Percentiles rank a stretch among this genome's conserved stretches.
Evolutionary conservation across 2,797 vertebrate species (phyloP).

Genomic region (Phalloptychus januarius): DNA sequence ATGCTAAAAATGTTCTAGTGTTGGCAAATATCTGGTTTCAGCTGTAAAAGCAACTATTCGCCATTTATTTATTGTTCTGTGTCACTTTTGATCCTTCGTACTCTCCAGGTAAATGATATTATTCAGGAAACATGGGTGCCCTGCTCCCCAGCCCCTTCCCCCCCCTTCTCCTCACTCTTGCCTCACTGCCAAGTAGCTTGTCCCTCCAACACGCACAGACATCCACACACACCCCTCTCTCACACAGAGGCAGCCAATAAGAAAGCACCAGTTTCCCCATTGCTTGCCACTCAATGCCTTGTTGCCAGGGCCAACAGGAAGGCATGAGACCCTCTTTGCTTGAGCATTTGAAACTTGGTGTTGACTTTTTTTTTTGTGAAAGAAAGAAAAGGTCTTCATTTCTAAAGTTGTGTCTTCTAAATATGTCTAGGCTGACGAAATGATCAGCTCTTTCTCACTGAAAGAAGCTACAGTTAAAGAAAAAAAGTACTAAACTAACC

Average conservation of each 20-base stretch:
- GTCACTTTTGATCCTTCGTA: not conserved
- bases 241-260: slow-evolving; percentile 78
- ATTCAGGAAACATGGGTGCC: slow-evolving; percentile 62
- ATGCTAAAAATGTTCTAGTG: not conserved
- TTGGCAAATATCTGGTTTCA: not conserved
- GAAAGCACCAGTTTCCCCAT: slow-evolving; percentile 81
- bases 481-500: slow-evolving; percentile 13
- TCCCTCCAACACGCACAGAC: slow-evolving; percentile 64
- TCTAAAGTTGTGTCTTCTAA: slow-evolving; percentile 47
- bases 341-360: slow-evolving; percentile 80
- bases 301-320: slow-evolving; percentile 85
- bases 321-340: slow-evolving; percentile 83
- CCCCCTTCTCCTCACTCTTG: slow-evolving; percentile 61
- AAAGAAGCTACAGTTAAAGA: slow-evolving; percentile 14
- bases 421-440: slow-evolving; percentile 29
- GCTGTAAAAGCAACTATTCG: not conserved
- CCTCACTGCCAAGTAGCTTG: slow-evolving; percentile 72
- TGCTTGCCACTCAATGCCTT: slow-evolving; percentile 84
- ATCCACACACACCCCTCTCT: slow-evolving; percentile 33
- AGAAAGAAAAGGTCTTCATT: slow-evolving; percentile 63
- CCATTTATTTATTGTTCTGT: not conserved
- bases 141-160: slow-evolving; percentile 33
- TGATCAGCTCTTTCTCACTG: slow-evolving; percentile 28
- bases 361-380: slow-evolving; percentile 69
- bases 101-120: slow-evolving; percentile 63